Evolutionary conservation across 2,113 vertebrate genomes (phyloP).

Genomic region (Dinomys branickii): DNA sequence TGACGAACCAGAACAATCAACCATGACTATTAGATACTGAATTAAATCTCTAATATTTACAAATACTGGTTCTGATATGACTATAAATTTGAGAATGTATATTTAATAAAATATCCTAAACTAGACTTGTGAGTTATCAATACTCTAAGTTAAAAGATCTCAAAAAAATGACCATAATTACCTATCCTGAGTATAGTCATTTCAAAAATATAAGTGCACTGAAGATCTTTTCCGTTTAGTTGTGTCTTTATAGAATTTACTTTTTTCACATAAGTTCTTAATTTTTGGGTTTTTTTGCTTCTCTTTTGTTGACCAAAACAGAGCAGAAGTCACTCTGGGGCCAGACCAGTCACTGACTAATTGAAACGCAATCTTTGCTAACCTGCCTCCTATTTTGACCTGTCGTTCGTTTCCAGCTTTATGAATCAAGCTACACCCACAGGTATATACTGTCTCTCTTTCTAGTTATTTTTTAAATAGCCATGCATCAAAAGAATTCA

Average conservation of each 20-base stretch:
- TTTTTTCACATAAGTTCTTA: neutral
- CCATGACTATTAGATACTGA: neutral
- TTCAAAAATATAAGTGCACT: neutral
- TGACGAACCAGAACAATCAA: neutral
- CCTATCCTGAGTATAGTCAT: neutral
- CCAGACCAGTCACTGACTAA: too few relatives aligned
- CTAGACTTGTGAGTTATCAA: neutral
- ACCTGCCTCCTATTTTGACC: neutral
- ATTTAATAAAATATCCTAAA: neutral
- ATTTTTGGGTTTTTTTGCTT: neutral
- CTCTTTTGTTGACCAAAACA: neutral
- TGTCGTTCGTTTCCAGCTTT: neutral
- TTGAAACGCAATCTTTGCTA: neutral
- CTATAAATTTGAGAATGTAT: neutral
- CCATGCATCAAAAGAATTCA: neutral
- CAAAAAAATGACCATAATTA: neutral
- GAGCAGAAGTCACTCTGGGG: neutral
- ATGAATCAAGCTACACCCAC: neutral
- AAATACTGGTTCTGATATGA: neutral
- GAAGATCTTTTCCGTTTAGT: neutral
- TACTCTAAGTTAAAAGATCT: neutral
- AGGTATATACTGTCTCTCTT: neutral
- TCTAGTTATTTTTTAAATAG: slow-evolving; percentile 27
- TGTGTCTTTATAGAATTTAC: neutral
- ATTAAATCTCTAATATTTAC: neutral